A percentile compares a stretch with the other conserved stretches of the same genome.
phyloP scores from a whole-genome alignment of 2,888 invertebrate species.

The Lithodes maja region DNA sequence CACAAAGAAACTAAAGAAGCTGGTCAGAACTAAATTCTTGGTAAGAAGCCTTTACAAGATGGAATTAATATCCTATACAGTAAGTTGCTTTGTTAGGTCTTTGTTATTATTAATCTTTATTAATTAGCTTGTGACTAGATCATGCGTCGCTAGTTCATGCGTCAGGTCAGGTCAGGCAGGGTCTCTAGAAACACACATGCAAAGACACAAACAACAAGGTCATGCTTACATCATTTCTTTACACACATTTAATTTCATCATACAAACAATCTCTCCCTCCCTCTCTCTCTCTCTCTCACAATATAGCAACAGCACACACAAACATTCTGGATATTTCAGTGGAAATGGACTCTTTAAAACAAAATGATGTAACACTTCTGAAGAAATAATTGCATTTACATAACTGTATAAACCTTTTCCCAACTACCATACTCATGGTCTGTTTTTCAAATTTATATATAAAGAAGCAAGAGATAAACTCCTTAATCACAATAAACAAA shows the following conservation, averaged over 20 bases:
- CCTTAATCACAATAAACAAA: no score
- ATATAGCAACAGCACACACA: not conserved
- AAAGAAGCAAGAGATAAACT: no score
- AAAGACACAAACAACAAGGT: conserved; percentile 13
- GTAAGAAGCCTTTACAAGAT: no score
- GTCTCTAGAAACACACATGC: conserved; percentile 52
- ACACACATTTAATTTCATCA: not conserved
- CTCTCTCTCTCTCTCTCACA: not conserved
- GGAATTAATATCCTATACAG: no score
- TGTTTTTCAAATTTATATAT: no score
- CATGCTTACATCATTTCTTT: not conserved
- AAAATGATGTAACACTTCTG: no score
- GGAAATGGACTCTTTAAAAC: no score
- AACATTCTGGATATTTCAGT: not conserved
- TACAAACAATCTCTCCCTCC: conserved; percentile 1
- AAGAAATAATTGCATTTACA: no score
- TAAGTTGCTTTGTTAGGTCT: conserved; percentile 5
- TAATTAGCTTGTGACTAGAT: not conserved
- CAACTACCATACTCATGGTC: no score
- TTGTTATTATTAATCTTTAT: not conserved
- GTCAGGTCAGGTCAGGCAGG: conserved; percentile 50
- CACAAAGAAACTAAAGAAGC: no score
- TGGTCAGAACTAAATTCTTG: no score
- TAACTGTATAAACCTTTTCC: no score
- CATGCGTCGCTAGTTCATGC: conserved; percentile 48